Base-by-base conservation (phyloP, 2,797 vertebrate genomes). In the Sebastes variabilis region DNA sequence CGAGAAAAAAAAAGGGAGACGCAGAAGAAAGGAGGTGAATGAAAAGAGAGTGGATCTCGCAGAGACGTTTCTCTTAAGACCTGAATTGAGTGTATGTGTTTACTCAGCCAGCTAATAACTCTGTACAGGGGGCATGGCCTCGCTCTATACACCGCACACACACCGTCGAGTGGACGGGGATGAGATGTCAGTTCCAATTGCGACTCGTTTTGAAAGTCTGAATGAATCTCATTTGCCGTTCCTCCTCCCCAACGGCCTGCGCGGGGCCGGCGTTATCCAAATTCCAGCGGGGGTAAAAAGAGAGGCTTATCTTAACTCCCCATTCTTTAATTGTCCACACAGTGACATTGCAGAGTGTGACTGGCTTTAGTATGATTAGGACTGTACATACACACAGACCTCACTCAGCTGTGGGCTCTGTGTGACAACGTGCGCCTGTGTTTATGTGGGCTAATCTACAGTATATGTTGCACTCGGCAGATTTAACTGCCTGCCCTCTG, bases 81-180 rank as follows among this genome's bases (percentile, higher is more conserved):
- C 85, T 93, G 88, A 90, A 85, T 80, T 85, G 88, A 92, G 87
- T 93, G 84, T 92, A 92, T 92, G 92, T 92, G 95, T 95, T 94
- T 94, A 93, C 90, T 95, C 94, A 95, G 93, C 90, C 93, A 94
- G 92, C 90, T 94, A 95, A 95, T 95, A 93, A 95, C 93, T 92
- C 91, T 89, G 92, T 87, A 93, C 91, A 93, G 93, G 89, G 94
- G 93, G 87, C 90, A 92, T 66, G 84, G 92, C 88, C 92, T 92
- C 36, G 56, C 78, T 86, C 91, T 89, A 87, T 77, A 90, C 93
- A 90, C 89, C 83, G 59, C 90, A 87, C 92, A 90, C 92, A 90
- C 89, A 95, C 76, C 2, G 92, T 91, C 90, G 90, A 91, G 89
- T 91, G 90, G 89, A 89, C 91, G 77, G 84, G 90, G 91, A 93